Percentiles rank a stretch among this genome's conserved stretches.
Conservation (phyloP, 2,888 invertebrate species). For the Bugula neritina region DNA sequence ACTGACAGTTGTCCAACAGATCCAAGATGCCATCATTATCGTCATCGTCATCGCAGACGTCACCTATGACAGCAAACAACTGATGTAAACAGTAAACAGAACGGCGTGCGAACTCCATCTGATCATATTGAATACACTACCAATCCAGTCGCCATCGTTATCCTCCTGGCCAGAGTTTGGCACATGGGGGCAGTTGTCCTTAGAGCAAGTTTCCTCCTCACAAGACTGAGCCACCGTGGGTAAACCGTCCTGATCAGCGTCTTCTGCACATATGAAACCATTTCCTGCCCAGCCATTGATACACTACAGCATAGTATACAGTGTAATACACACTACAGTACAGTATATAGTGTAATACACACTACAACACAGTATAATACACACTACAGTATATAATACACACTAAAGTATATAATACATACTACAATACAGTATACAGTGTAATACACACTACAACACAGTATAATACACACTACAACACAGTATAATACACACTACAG, state of each 20-base stretch:
- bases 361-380: no score
- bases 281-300: slow-evolving; percentile 41
- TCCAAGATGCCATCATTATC: slow-evolving; percentile 38
- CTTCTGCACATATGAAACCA: slow-evolving; percentile 38
- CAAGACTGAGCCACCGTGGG: slow-evolving; percentile 29
- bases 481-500: no score
- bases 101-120: no score
- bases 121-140: not conserved
- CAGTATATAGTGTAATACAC: no score
- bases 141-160: slow-evolving; percentile 34
- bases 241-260: slow-evolving; percentile 39
- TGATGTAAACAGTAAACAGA: no score
- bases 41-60: slow-evolving; percentile 40
- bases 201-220: slow-evolving; percentile 18
- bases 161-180: slow-evolving; percentile 72
- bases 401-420: no score
- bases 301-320: slow-evolving; percentile 33
- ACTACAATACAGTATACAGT: no score
- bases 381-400: no score
- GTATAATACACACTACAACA: no score
- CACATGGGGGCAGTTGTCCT: slow-evolving; percentile 75
- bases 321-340: not conserved
- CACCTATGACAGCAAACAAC: slow-evolving; percentile 31
- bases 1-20: slow-evolving; percentile 5
- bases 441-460: no score